phyloP scores from a whole-genome alignment of 2,888 invertebrate species.

The Macrophya alboannulata region DNA sequence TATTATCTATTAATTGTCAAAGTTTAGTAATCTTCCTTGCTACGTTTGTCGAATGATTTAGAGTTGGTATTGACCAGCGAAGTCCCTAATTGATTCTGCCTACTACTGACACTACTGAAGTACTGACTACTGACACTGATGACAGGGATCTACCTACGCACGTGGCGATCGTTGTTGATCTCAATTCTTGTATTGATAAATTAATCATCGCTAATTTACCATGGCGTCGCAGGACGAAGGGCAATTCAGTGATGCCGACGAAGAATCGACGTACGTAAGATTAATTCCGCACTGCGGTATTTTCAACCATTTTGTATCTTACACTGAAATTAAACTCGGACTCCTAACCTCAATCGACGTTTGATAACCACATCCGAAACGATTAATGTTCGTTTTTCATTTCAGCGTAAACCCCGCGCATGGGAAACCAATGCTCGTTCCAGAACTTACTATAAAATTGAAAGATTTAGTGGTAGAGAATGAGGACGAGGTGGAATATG shows the following conservation, averaged over 20 bases:
- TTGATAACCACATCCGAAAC: neutral
- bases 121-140: too few species aligned
- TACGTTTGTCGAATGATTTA: neutral
- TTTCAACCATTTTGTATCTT: neutral
- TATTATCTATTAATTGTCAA: too few species aligned
- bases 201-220: slow-evolving; percentile 59
- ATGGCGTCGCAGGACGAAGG: slow-evolving; percentile 74
- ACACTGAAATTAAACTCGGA: neutral
- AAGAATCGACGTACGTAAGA: slow-evolving; percentile 67
- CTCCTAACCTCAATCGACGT: neutral
- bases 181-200: neutral
- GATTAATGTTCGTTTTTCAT: neutral
- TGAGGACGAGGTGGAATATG: slow-evolving; percentile 62
- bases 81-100: neutral
- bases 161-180: slow-evolving; percentile 23
- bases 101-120: too few species aligned
- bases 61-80: neutral
- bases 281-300: neutral
- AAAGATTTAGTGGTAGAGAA: slow-evolving; percentile 58
- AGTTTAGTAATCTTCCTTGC: too few species aligned
- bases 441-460: slow-evolving; percentile 52
- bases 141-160: neutral
- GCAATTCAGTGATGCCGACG: slow-evolving; percentile 81
- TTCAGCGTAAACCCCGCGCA: slow-evolving; percentile 2
- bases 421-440: slow-evolving; percentile 48